Conservation (phyloP, 2,113 vertebrate species). For the Petaurus breviceps region DNA sequence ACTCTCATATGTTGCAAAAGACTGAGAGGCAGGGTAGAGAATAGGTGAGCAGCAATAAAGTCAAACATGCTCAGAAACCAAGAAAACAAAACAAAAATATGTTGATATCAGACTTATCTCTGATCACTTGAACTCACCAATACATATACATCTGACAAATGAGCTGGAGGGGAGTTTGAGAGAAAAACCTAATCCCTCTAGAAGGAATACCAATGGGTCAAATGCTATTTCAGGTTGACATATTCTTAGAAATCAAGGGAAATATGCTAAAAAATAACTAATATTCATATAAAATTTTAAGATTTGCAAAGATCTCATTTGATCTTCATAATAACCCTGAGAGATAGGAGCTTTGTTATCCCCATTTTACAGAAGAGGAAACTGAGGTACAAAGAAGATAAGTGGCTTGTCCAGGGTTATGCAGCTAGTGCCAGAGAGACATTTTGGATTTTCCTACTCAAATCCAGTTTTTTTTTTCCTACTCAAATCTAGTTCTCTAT, state of each 20-base stretch:
- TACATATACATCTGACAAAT: neutral
- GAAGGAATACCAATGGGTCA: neutral
- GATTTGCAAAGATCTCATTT: neutral
- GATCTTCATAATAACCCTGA: neutral
- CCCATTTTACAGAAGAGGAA: neutral
- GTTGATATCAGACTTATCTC: neutral
- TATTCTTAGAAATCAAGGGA: neutral
- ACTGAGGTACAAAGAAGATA: neutral
- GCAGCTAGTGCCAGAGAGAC: neutral
- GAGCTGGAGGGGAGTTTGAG: neutral
- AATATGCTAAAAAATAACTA: neutral
- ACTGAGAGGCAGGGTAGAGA: neutral
- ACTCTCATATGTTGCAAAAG: neutral
- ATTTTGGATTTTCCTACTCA: neutral
- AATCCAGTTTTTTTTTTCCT: neutral
- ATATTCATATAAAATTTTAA: neutral
- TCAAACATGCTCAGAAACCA: neutral
- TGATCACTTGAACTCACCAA: neutral
- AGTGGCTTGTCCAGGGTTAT: neutral
- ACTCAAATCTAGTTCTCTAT: neutral
- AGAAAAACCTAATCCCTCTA: neutral
- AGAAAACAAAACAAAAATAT: neutral
- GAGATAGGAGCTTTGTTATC: neutral
- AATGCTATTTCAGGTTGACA: neutral
- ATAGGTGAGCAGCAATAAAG: neutral